Percentiles rank a stretch among this genome's conserved stretches.
phyloP scores from a whole-genome alignment of 2,113 vertebrate species.

The Eira barbara region DNA sequence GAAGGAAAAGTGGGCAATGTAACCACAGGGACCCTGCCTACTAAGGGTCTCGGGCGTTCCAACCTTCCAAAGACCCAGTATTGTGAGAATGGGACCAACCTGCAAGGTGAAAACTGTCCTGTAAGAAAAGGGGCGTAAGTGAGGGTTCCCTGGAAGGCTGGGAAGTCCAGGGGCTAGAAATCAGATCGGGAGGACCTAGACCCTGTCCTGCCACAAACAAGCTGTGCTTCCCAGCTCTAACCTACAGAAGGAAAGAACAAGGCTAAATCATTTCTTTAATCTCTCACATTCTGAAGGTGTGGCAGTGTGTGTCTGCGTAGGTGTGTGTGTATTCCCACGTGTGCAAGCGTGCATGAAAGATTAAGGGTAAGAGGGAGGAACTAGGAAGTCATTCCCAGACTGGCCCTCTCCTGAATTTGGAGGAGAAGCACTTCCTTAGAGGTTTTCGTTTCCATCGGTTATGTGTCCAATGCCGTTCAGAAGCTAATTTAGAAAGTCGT shows the following conservation, averaged over 20 bases:
- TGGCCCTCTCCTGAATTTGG: neutral
- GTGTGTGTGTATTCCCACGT: neutral
- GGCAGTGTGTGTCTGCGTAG: too few species aligned
- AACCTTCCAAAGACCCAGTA: neutral
- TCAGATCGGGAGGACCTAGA: neutral
- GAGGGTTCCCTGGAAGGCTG: neutral
- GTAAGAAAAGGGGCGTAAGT: neutral
- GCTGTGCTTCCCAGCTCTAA: neutral
- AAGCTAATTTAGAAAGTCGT: neutral
- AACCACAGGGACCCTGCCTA: accelerated
- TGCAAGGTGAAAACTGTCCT: neutral
- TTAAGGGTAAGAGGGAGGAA: neutral
- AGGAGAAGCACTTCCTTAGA: neutral
- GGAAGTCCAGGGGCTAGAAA: neutral
- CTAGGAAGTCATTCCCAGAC: neutral
- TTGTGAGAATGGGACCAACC: neutral
- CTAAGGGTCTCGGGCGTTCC: neutral
- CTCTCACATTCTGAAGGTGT: neutral
- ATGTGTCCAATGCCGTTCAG: neutral
- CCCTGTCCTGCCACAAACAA: neutral
- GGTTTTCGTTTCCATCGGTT: neutral
- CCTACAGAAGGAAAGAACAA: neutral
- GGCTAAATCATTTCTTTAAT: neutral
- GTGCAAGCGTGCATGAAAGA: neutral
- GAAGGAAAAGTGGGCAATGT: neutral